A percentile compares a stretch with the other conserved stretches of the same genome.
Evolutionary conservation across 2,888 invertebrate species (phyloP).

Genomic region (Baccha elongata): DNA sequence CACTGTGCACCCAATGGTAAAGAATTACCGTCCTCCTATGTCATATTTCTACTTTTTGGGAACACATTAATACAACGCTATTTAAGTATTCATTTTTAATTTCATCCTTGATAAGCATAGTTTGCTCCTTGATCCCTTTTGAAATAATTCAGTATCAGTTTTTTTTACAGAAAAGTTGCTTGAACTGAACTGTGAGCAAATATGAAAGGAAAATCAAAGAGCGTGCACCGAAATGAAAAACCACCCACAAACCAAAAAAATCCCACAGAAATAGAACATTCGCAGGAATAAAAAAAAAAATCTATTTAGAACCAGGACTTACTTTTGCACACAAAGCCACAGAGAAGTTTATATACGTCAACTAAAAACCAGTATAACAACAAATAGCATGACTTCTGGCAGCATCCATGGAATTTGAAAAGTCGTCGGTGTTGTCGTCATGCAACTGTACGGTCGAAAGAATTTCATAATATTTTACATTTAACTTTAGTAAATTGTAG

Average conservation of each 20-base stretch:
- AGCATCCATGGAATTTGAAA: constrained; percentile 3
- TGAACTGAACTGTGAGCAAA: too few species aligned
- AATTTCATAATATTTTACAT: constrained; percentile 57
- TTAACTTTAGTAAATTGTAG: constrained; percentile 45
- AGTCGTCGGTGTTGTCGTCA: constrained; percentile 13
- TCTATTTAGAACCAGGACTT: constrained; percentile 42
- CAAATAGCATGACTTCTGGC: constrained; percentile 9
- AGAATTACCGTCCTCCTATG: too few species aligned
- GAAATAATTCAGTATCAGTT: constrained; percentile 56
- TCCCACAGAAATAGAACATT: constrained; percentile 14
- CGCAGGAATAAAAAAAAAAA: not conserved
- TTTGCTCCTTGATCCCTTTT: constrained; percentile 31
- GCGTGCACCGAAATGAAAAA: not conserved
- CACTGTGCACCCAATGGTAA: too few species aligned
- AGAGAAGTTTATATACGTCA: too few species aligned
- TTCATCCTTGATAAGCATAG: constrained; percentile 30
- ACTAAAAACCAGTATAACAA: not conserved
- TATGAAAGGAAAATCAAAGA: too few species aligned
- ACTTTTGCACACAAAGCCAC: constrained; percentile 18
- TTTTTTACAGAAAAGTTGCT: too few species aligned
- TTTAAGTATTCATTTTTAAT: constrained; percentile 61
- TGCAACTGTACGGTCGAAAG: constrained; percentile 42
- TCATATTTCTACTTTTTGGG: not conserved
- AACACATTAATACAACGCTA: constrained; percentile 29
- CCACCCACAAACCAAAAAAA: not conserved